Base-by-base conservation (phyloP, 2,888 invertebrate genomes). In the Nasonia oneida region DNA sequence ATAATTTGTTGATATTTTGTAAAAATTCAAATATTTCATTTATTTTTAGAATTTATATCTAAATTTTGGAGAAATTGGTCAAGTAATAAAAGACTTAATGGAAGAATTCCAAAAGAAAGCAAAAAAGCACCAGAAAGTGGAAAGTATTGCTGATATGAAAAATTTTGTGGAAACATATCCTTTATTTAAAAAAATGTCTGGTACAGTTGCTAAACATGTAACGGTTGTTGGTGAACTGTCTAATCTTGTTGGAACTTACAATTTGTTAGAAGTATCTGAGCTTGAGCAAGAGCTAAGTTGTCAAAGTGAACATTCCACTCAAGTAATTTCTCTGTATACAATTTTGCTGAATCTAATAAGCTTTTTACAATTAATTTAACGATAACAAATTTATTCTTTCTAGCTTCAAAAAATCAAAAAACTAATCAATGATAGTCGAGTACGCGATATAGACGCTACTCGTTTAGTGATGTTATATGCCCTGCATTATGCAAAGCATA, bases 61-160 rank as follows among this genome's bases (percentile, higher is more conserved):
- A 18, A 99, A 99, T 94, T 99, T 99, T 94, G 99, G 99, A 67
- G 99, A 99, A 94, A 99, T 99, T 91, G 99, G 99, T 0, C 97
- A 98, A 91, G 99, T 98, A 73, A 99, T 99, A 89, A 99, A 99
- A 94, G 96, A 97, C 37, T 94, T 99, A 83, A 99, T 99, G 97
- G 99, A 99, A 86, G 98, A 99, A 91, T 99, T 99, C 94, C 99
- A 99, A 94, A 96, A 96, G 90, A 98, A 98, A 93, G 98, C 98
- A 3, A 97, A 99, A 93, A 98, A 97, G 90, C 98, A 99, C 90
- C 97, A 98, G 93, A 98, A 99, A 94, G 97, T 99, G 2, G 99
- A 99, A 94, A 98, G 98, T 90, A 99, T 99, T 90, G 96, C 97
- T 0, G 99, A 99, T 93, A 99, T 99, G 99, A 99, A 99, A 94